Base-by-base conservation (phyloP, 2,888 invertebrate genomes). In the Chloromyia formosa region DNA sequence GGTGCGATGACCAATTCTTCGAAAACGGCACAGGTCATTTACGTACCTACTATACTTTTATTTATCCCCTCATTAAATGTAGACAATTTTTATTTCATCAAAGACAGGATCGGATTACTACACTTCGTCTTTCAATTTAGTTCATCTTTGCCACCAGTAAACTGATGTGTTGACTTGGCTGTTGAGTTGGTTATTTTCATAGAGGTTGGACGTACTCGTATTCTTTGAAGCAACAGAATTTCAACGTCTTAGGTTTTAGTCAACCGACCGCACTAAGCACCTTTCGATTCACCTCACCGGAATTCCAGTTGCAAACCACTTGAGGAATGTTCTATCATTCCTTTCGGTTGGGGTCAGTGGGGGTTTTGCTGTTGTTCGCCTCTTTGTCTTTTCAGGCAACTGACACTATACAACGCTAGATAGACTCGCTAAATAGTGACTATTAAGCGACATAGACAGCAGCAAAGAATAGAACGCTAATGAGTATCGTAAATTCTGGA, bases 231-330 rank as follows among this genome's bases (percentile, higher is more conserved):
- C 12, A 35, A 35, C 27, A 35, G 23, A 60, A 60, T 20, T 60
- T 23, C 12, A 60, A 27, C 60, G 22, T 60, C 60, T 60, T 60
- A 22, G 22, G 7, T 60, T 5, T 23, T 27, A 20, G 27, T n/a
- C 60, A 60, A 60, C 60, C 60, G 60, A 60, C 60, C 60, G 23
- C 22, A 60, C 60, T 60, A 60, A 60, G 60, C 60, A 14, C 23
- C 14, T 60, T 60, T 27, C 60, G 23, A 27, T 23, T 60, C 23
- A 60, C 20, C 27, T 27, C 22, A 42, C 45, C 18, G 35, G 64
- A 64, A 64, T 64, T 64, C 42, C 45, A 64, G 18, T 35, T 64
- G 42, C 42, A n/a, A 7, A 64, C 42, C 45, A 64, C 64, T 42
- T 20, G 35, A 18, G 42, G 64, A 42, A 16, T 64, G 22, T 60